Evolutionary conservation across 2,113 vertebrate genomes (phyloP), one percentile per base, ranked within the genome.

Genomic region (Larimichthys polyactis): DNA sequence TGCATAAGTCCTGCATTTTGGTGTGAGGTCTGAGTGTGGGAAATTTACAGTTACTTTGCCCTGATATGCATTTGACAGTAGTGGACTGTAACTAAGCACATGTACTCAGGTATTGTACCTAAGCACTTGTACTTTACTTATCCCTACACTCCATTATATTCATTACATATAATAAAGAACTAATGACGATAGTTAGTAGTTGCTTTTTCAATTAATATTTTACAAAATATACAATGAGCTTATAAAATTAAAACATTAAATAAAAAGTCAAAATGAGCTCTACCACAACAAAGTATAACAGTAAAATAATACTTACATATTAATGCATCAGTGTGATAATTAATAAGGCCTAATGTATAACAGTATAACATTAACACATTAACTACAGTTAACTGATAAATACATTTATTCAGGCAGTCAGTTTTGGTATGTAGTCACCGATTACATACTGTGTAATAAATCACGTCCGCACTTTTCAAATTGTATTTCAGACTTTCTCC

Each of bases 381-480:
- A 40, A 40, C 0, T 15, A 11, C 10, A 55, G 29, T 44, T 5
- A 46, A 22, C 49, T 15, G 17, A 29, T 2, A 66, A n/a, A 44
- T n/a, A 5, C 7, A 20, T 32, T 36, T 32, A 11, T 40, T 63
- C 10, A 29, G 60, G 32, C 4, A 22, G 63, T 58, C 7, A 44
- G 57, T 43, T 54, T 43, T 22, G 5, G 16, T 54, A 22, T 43
- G 29, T 57, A 75, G 14, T 46, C 46, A 68, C n/a, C 6, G 4
- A 32, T 51, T 55, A 40, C 12, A 58, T 44, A 15, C 22, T 24
- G 51, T 22, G 43, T 14, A 44, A 57, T 81, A 64, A 85, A 84
- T 65, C 44, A 58, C 49, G 9, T 82, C 55, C 44, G 75, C 68
- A 48, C 44, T 79, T 75, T 78, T 65, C n/a, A 16, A 69, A 84